Percentiles rank a stretch among this genome's conserved stretches.
Conservation (phyloP, 2,888 invertebrate species). For the Cotesia congregata region DNA sequence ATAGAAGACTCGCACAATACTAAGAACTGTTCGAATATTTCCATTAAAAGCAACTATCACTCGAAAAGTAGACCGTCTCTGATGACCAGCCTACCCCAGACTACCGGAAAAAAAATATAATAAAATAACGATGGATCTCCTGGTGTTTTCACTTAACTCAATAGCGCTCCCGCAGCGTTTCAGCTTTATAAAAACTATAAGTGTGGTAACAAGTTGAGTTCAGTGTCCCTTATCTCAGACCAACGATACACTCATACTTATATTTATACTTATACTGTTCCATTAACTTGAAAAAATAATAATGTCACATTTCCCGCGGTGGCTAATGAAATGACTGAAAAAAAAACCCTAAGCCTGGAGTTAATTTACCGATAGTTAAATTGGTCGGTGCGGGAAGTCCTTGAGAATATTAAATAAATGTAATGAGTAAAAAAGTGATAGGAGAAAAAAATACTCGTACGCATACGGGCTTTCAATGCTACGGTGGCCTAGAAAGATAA, state of each 20-base stretch:
- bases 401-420: conserved; percentile 49
- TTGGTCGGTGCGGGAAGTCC: conserved; percentile 54
- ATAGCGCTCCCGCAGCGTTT: neutral
- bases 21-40: too few relatives aligned
- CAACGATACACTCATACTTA: too few relatives aligned
- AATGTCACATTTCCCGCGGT: neutral
- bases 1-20: too few relatives aligned
- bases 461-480: conserved; percentile 65
- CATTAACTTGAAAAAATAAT: neutral
- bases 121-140: conserved; percentile 54
- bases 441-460: conserved; percentile 18
- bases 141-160: conserved; percentile 67
- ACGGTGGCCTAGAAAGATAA: conserved; percentile 62
- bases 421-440: conserved; percentile 58
- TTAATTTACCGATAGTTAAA: conserved; percentile 4
- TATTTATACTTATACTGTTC: too few relatives aligned
- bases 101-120: neutral
- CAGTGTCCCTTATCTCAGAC: too few relatives aligned
- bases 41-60: too few relatives aligned
- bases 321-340: neutral
- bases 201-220: too few relatives aligned
- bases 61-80: conserved; percentile 2
- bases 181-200: neutral
- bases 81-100: neutral
- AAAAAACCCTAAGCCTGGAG: neutral